These are phyloP conservation scores for Eumaeus atala DNA, from an alignment of 1,140 invertebrate genomes.

Conservation along the genomic window DNA sequence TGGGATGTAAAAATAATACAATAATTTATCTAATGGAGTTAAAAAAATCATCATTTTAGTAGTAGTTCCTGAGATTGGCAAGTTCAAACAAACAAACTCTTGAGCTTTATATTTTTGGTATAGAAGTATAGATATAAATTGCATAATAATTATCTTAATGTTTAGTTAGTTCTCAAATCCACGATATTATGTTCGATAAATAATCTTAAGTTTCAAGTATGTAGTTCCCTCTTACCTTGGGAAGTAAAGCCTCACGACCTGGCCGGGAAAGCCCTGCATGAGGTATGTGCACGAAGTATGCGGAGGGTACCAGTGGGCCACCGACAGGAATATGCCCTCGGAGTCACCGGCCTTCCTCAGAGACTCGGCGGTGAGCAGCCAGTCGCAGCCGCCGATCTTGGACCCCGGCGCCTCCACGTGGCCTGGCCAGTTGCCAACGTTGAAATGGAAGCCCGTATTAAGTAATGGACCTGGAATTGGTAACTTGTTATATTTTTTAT, in stretches of 20 bases:
- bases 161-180: too few relatives aligned
- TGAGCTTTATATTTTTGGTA: too few relatives aligned
- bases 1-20: too few relatives aligned
- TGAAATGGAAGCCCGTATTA: slow-evolving; percentile 94
- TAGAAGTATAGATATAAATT: too few relatives aligned
- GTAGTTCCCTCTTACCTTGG: slow-evolving; percentile 83
- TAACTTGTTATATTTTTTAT: too few relatives aligned
- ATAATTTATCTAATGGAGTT: too few relatives aligned
- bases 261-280: slow-evolving; percentile 86
- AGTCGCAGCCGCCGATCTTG: slow-evolving; percentile 89
- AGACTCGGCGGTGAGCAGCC: slow-evolving; percentile 87
- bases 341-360: slow-evolving; percentile 83
- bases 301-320: slow-evolving; percentile 94
- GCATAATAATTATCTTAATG: too few relatives aligned
- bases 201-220: too few relatives aligned
- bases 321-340: slow-evolving; percentile 91
- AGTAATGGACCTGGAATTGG: slow-evolving; percentile 81
- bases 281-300: slow-evolving; percentile 93
- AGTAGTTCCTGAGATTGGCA: too few relatives aligned
- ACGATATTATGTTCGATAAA: too few relatives aligned
- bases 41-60: too few relatives aligned
- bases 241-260: slow-evolving; percentile 91
- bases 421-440: slow-evolving; percentile 93
- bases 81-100: too few relatives aligned
- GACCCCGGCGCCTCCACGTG: slow-evolving; percentile 90